Percentiles rank a stretch among this genome's conserved stretches.
phyloP scores from a whole-genome alignment of 2,797 vertebrate genomes.

The Moxostoma hubbsi region DNA sequence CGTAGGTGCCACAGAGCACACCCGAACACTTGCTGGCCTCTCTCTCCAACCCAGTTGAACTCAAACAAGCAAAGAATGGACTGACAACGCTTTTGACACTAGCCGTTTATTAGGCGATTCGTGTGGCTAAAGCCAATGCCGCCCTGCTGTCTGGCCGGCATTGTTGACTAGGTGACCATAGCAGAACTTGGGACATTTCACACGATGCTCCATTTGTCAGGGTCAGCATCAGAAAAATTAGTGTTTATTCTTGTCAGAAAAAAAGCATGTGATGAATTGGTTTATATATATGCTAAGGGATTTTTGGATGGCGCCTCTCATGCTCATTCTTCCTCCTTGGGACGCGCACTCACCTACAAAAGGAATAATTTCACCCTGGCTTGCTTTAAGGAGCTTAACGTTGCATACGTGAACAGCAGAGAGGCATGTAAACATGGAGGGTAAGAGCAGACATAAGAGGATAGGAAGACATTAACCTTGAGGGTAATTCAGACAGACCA shows the following conservation, averaged over 20 bases:
- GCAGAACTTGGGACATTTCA: slow-evolving; percentile 31
- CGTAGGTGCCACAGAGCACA: slow-evolving; percentile 69
- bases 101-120: slow-evolving; percentile 90
- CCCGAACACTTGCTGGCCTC: slow-evolving; percentile 47
- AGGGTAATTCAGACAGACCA: slow-evolving; percentile 45
- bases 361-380: slow-evolving; percentile 79
- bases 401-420: slow-evolving; percentile 68
- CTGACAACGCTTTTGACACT: slow-evolving; percentile 93
- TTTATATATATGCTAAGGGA: slow-evolving; percentile 99
- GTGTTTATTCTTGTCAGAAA: slow-evolving; percentile 89
- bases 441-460: slow-evolving; percentile 51
- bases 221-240: slow-evolving; percentile 89
- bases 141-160: slow-evolving; percentile 51
- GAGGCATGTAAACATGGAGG: slow-evolving; percentile 47
- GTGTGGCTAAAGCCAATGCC: slow-evolving; percentile 63
- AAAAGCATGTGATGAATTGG: slow-evolving; percentile 94
- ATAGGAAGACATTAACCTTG: slow-evolving; percentile 62
- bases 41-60: slow-evolving; percentile 87
- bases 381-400: slow-evolving; percentile 65
- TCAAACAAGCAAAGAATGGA: slow-evolving; percentile 93
- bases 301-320: slow-evolving; percentile 64
- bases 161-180: slow-evolving; percentile 63
- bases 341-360: slow-evolving; percentile 48
- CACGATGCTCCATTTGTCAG: slow-evolving; percentile 87
- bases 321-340: slow-evolving; percentile 9